Evolutionary conservation across 2,113 vertebrate species (phyloP), one percentile per base, ranked within the genome.

Genomic region (Rissa tridactyla): DNA sequence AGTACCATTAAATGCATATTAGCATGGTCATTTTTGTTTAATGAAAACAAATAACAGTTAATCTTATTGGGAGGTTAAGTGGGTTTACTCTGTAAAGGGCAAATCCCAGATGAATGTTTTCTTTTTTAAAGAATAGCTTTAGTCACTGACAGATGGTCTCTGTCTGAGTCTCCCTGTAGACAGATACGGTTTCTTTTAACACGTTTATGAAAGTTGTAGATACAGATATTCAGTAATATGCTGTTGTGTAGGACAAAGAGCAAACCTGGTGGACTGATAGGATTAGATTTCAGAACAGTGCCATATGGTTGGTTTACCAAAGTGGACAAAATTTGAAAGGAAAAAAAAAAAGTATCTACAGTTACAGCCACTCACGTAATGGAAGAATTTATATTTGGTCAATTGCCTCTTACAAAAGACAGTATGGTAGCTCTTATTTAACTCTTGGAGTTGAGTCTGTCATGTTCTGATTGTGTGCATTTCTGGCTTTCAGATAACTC

Each of bases 1-100:
- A 75, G 95, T 98, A 96, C 97, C 97, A 97, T 98, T 98, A 98
- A 97, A 97, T 97, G 97, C 97, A 97, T 98, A 98, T 98, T 98
- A 98, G 98, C 95, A 52, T 94, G 97, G 97, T 98, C 96, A 98
- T 98, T 98, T 98, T 98, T 98, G 98, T 98, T 98, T 98, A 98
- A 98, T 98, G 98, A 97, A 98, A 98, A 98, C 98, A 98, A 98
- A 98, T 98, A 98, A 98, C 97, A 97, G 97, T 98, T 98, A 98
- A 98, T 98, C 98, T 98, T 98, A 97, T 98, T 98, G 97, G 97
- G 97, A 98, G 98, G 98, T 98, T 98, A 98, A 98, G 98, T 98
- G 98, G 98, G 97, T 98, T 98, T 98, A 98, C 97, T 98, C 95
- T 96, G 97, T 94, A 97, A 97, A 98, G 98, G 97, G 97, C 98